Conservation (phyloP, 2,113 vertebrate species). For the Terrapene triunguis region DNA sequence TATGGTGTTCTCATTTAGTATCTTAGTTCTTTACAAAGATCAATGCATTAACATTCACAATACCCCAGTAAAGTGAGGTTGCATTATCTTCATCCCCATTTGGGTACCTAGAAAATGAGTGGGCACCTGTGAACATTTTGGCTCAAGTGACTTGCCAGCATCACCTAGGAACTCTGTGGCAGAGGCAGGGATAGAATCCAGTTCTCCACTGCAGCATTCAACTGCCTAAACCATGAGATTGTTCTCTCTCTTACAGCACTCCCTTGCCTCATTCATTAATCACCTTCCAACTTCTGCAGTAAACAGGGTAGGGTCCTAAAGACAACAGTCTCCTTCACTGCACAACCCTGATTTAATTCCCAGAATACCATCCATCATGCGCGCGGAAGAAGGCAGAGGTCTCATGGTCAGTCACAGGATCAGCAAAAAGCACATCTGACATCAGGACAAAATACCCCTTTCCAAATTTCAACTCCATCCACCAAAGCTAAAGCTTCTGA, state of each 20-base stretch:
- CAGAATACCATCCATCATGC: not conserved
- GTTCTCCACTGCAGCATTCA: no score
- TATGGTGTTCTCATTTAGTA: no score
- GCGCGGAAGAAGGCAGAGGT: not conserved
- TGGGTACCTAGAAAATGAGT: no score
- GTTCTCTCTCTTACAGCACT: not conserved
- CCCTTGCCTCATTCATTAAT: not conserved
- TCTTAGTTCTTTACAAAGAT: no score
- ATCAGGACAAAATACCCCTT: fast-evolving
- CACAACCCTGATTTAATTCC: not conserved
- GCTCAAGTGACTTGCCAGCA: no score
- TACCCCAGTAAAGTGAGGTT: no score
- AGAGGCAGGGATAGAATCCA: no score
- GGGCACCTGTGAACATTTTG: no score
- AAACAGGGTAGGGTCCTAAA: not conserved
- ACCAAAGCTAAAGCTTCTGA: not conserved
- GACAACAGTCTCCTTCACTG: not conserved
- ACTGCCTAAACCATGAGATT: not conserved
- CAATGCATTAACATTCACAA: no score
- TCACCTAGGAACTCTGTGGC: no score
- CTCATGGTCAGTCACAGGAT: not conserved
- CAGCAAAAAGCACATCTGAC: not conserved
- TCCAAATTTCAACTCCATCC: not conserved
- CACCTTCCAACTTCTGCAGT: not conserved
- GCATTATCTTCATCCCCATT: no score